Percentiles rank a stretch among this genome's conserved stretches.
phyloP scores from a whole-genome alignment of 2,113 vertebrate genomes.

The Pantherophis guttatus region DNA sequence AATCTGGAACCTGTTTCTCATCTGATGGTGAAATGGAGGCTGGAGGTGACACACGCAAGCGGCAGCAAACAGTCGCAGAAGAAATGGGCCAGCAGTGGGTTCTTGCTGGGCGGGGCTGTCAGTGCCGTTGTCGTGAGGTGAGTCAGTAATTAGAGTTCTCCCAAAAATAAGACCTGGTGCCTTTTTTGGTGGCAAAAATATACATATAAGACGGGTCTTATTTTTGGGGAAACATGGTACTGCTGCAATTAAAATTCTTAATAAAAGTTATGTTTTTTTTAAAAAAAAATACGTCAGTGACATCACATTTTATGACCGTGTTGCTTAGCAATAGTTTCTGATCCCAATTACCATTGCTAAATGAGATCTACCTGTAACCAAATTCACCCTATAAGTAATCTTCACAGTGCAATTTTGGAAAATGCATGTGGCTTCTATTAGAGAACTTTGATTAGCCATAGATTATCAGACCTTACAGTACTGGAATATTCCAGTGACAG shows the following conservation, averaged over 20 bases:
- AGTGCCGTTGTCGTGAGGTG: no score
- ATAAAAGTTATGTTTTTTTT: background rate
- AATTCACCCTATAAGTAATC: conserved; percentile 41
- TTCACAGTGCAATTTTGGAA: background rate
- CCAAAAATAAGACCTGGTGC: no score
- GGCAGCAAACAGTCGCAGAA: no score
- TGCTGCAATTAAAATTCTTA: background rate
- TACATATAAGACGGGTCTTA: no score
- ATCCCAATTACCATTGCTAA: background rate
- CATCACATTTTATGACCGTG: background rate
- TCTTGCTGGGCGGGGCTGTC: no score
- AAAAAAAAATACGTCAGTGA: background rate
- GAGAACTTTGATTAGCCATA: background rate
- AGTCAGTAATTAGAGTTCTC: no score
- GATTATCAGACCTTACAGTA: background rate
- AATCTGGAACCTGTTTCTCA: no score
- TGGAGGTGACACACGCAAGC: no score
- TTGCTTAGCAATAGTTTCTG: background rate
- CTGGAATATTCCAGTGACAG: background rate
- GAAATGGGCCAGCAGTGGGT: no score
- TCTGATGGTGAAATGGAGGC: no score
- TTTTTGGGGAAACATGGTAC: background rate
- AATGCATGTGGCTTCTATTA: background rate
- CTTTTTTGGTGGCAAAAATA: no score
- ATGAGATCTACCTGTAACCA: background rate